Percentiles rank a stretch among this genome's conserved stretches.
Conservation (phyloP, 2,888 invertebrate genomes). For the Euphydryas editha region DNA sequence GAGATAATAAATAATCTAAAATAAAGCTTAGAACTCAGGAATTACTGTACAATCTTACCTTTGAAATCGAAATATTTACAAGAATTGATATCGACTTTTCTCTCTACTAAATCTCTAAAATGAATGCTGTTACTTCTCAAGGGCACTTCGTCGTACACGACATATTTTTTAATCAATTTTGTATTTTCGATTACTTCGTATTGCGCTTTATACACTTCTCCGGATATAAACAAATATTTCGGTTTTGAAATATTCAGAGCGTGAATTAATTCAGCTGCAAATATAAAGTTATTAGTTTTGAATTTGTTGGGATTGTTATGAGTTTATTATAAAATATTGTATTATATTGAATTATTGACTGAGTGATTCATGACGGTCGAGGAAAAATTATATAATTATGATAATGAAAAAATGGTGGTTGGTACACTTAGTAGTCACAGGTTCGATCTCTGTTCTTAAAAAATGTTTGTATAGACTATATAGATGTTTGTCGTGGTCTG, state of each 20-base stretch:
- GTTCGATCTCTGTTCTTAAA: no score
- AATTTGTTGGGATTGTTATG: neutral
- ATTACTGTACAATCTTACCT: slow-evolving; percentile 50
- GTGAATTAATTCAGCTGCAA: slow-evolving; percentile 63
- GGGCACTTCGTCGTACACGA: slow-evolving; percentile 51
- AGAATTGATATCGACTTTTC: slow-evolving; percentile 47
- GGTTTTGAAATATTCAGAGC: slow-evolving; percentile 62
- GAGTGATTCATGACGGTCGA: no score
- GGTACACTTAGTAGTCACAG: no score
- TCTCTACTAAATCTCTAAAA: slow-evolving; percentile 50
- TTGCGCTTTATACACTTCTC: slow-evolving; percentile 51
- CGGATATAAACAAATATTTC: slow-evolving; percentile 62
- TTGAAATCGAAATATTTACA: slow-evolving; percentile 50
- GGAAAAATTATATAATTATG: no score
- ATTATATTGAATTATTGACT: no score
- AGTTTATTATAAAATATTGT: no score
- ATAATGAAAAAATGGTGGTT: no score
- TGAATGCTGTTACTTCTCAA: slow-evolving; percentile 30
- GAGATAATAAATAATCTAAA: neutral
- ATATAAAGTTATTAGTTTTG: slow-evolving; percentile 38
- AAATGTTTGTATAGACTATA: no score
- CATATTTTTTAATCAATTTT: slow-evolving; percentile 49
- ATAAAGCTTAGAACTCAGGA: neutral
- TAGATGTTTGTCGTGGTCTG: no score
- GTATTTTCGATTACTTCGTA: slow-evolving; percentile 48